Base-by-base conservation (phyloP, 2,797 vertebrate species). In the Buphagus erythrorhynchus region DNA sequence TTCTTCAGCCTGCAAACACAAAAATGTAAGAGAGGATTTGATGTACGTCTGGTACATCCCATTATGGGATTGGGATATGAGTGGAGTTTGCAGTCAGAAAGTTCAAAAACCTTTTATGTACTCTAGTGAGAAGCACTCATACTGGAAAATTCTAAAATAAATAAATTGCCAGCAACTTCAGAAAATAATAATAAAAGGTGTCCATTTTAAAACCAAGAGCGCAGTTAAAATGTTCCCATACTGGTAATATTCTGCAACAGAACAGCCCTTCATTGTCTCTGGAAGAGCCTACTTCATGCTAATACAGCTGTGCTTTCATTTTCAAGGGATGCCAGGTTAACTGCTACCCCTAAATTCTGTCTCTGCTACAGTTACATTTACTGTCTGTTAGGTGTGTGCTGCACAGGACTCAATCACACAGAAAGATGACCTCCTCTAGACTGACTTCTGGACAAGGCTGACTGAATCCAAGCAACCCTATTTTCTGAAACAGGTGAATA, bases 311-410 rank as follows among this genome's bases (percentile, higher is more conserved):
- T 8, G 16, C 28, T 49, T 71, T 78, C 16, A 35, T 57, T 88
- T 61, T 29, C 49, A 84, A 52, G 40, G 40, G 59, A 40, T 19
- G 7, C 31, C 54, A 38, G 18, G 21, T 48, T 63, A 67, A 67
- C 48, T 73, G 61, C 40, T 36, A 57, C 25, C 51, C 11, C 2
- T 20, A 45, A 33, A 2, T 36, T 66, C 46, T 5, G 10, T 72
- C 26, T 35, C 61, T 77, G 42, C 52, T 31, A 58, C 3, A 73
- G 35, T 25, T 18, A 36, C 0, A 0, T 38, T 43, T 57, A 6
- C 6, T n/a, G 26, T 29, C 19, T 72, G 17, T 40, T 18, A 71
- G 28, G 6, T 45, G 25, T 24, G 33, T 7, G 33, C 36, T 66
- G 46, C 48, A 69, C 1, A 51, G 20, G 31, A 76, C n/a, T 20